Conservation (phyloP, 2,888 invertebrate species). For the Diplolepis rosae region DNA sequence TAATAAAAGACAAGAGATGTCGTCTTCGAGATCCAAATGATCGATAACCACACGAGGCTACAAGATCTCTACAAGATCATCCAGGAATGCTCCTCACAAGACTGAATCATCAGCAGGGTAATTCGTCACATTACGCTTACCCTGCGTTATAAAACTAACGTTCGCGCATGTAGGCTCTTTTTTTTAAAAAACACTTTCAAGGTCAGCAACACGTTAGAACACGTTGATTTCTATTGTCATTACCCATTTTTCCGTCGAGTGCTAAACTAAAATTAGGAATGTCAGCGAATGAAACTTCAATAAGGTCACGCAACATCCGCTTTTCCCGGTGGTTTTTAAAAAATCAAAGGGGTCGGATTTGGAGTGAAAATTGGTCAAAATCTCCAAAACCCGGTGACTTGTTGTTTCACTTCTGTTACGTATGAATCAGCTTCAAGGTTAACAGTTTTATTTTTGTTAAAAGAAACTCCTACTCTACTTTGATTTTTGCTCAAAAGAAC, state of each 20-base stretch:
- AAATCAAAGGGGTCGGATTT: neutral
- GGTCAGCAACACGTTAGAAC: constrained; percentile 10
- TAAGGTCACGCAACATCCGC: constrained; percentile 37
- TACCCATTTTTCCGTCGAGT: constrained; percentile 46
- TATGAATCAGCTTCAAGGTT: too few relatives aligned
- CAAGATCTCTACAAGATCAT: constrained; percentile 13
- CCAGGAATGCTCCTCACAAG: constrained; percentile 49
- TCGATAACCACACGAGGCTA: constrained; percentile 33
- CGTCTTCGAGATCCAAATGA: constrained; percentile 39
- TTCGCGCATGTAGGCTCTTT: constrained; percentile 33
- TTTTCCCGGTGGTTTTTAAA: neutral
- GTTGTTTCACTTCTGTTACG: too few relatives aligned
- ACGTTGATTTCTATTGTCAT: constrained; percentile 34
- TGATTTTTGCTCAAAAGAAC: too few relatives aligned
- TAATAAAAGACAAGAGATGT: too few relatives aligned
- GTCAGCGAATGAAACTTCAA: constrained; percentile 21
- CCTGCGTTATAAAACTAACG: constrained; percentile 31
- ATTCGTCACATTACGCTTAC: constrained; percentile 50
- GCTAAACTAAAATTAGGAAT: constrained; percentile 38
- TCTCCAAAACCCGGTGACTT: too few relatives aligned
- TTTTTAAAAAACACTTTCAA: constrained; percentile 19
- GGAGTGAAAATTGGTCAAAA: too few relatives aligned
- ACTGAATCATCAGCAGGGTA: constrained; percentile 59
- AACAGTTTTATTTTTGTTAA: too few relatives aligned
- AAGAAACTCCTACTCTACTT: too few relatives aligned